Base-by-base conservation (phyloP, 2,888 invertebrate genomes). In the Eutolmus rufibarbis region DNA sequence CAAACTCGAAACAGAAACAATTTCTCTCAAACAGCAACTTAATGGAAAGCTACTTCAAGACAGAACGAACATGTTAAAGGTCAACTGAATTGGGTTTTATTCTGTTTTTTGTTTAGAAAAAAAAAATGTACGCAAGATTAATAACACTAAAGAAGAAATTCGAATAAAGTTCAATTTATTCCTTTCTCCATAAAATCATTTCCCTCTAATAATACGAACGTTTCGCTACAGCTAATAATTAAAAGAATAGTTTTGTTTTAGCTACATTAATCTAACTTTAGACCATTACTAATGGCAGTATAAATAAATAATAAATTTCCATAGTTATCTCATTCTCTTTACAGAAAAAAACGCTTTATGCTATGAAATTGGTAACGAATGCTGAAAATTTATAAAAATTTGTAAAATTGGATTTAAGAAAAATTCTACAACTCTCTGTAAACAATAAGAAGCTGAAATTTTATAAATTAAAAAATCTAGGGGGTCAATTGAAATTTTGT, bases 391-490 rank as follows among this genome's bases (percentile, higher is more conserved):
- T 76, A 37, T 76, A 34, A 76, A 76, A n/a, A 76, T 76, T 76
- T 76, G 16, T 76, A 31, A 37, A 16, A 76, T 76, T 76, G 66
- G 9, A 66, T 12, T 23, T 28, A 66, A 76, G 37, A 76, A 34
- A 40, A 34, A 28, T 34, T 19, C 76, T 76, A 76, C 76, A n/a
- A 37, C 28, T 76, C n/a, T 76, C 76, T 76, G 34, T 76, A 34
- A 76, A 76, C 8, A 76, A 74, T 74, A 76, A 78, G 8, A 76
- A 78, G n/a, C 56, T 82, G 74, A 85, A 78, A 79, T 56, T 46
- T 31, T 74, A 77, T 28, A 74, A 77, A 79, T 57, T 57, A 76
- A 77, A 86, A 86, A 74, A 16, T 40, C 40, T 37, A 66, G n/a
- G 40, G 66, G 40, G 40, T 5, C 40, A 85, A 85, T 85, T 57